Evolutionary conservation across 2,888 invertebrate genomes (phyloP).

Genomic region (Oscheius sp.): DNA sequence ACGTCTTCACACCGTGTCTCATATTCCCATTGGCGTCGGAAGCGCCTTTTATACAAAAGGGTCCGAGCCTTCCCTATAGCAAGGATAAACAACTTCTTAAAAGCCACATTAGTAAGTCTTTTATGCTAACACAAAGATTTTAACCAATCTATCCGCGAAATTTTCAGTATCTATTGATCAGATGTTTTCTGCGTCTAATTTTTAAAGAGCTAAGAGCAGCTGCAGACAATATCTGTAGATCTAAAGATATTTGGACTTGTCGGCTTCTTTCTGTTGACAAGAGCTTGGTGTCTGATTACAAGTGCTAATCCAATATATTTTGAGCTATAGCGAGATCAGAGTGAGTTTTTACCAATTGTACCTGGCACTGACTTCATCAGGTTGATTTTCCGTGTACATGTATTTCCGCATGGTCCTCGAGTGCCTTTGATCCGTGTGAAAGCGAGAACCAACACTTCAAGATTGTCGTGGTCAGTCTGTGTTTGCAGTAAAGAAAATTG

Average conservation of each 20-base stretch:
- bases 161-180: no score
- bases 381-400: conserved; percentile 8
- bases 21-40: no score
- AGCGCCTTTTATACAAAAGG: no score
- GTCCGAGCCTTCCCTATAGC: no score
- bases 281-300: conserved; percentile 18
- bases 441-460: conserved; percentile 24
- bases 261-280: conserved; percentile 20
- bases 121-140: no score
- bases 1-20: no score
- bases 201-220: no score
- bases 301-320: conserved; percentile 15
- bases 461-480: conserved; percentile 12
- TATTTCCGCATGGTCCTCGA: conserved; percentile 12
- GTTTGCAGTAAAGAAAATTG: conserved; percentile 6
- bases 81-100: no score
- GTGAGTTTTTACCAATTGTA: neutral
- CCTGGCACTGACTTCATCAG: conserved; percentile 15
- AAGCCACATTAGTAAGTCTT: no score
- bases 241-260: conserved; percentile 14
- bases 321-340: conserved; percentile 1
- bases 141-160: no score
- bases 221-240: no score
- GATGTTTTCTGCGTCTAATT: no score
- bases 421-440: conserved; percentile 30